Base-by-base conservation (phyloP, 2,888 invertebrate genomes). In the Chaetoderma sp. region DNA sequence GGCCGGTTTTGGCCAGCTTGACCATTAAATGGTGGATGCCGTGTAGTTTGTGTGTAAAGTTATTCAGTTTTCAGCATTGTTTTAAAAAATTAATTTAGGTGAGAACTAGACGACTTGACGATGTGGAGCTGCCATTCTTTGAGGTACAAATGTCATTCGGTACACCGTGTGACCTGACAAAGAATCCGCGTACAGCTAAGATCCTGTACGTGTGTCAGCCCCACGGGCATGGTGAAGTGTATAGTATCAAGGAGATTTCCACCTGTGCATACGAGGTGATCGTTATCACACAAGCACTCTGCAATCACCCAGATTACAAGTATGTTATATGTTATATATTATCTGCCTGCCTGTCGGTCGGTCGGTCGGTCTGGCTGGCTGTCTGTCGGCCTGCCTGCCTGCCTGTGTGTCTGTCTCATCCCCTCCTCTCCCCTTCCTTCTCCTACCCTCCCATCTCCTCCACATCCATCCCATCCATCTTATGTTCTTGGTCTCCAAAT, bases 211-310 rank as follows among this genome's bases (percentile, higher is more conserved):
- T 96, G 0, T 98, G 98, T 87, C 94, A 84, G 54, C 90, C 90
- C 3, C 93, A 94, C 76, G 94, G 95, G 1, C 93, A 94, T 78
- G 94, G 96, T 76, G 96, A 97, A 83, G 92, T 98, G 1, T 95
- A 94, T 83, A 94, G 94, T 0, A 90, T 98, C 68, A 96, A 96
- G 82, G 98, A 98, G 86, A 93, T 92, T 0, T 93, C 95, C 0
- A 95, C 94, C 0, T 98, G 98, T 83, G 94, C 95, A 85, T 98
- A 98, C 84, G 97, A 98, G 87, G 92, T 92, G 1, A 91, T 98
- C 16, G 93, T 98, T 16, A 88, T 97, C 25, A 94, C 97, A 0
- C 92, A 94, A 0, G 87, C 92, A 10, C 88, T 99, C 0, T 99
- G 99, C 82, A 89, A 89, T 36, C 97, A 98, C 88, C 96, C 97